These are phyloP conservation scores for Lepilemur ruficaudatus DNA, from an alignment of 2,797 vertebrate genomes.

Conservation along the genomic window DNA sequence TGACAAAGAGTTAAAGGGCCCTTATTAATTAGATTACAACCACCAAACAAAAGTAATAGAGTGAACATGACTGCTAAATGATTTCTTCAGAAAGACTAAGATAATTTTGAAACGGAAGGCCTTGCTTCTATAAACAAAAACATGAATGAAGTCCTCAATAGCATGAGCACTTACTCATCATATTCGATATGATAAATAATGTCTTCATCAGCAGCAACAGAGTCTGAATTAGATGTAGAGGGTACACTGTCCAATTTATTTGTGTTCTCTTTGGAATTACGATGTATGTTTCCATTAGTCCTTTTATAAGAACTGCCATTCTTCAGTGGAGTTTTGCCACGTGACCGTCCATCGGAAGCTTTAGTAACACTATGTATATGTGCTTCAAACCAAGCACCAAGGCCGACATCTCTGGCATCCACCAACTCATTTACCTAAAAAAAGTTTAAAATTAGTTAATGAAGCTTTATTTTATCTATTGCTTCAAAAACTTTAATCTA, in stretches of 20 bases:
- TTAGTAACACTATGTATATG: slow-evolving; percentile 93
- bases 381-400: slow-evolving; percentile 99
- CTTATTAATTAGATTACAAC: slow-evolving; percentile 42
- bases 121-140: slow-evolving; percentile 78
- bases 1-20: background rate
- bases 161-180: slow-evolving; percentile 96
- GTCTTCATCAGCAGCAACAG: slow-evolving; percentile 90
- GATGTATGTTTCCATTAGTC: slow-evolving; percentile 93
- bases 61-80: slow-evolving; percentile 31
- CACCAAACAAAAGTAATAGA: slow-evolving; percentile 42
- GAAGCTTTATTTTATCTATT: slow-evolving; percentile 69
- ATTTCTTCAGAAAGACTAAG: slow-evolving; percentile 64
- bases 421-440: slow-evolving; percentile 98
- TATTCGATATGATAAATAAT: slow-evolving; percentile 98
- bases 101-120: slow-evolving; percentile 67
- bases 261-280: slow-evolving; percentile 90
- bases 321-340: slow-evolving; percentile 90
- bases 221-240: slow-evolving; percentile 94
- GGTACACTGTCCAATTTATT: slow-evolving; percentile 91
- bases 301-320: slow-evolving; percentile 92
- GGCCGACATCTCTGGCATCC: slow-evolving; percentile 96
- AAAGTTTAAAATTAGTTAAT: slow-evolving; percentile 79
- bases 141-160: slow-evolving; percentile 81
- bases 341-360: slow-evolving; percentile 90
- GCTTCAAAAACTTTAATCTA: slow-evolving; percentile 69